These are phyloP conservation scores for Sparidentex hasta DNA, from an alignment of 2,797 vertebrate genomes.

Conservation along the genomic window DNA sequence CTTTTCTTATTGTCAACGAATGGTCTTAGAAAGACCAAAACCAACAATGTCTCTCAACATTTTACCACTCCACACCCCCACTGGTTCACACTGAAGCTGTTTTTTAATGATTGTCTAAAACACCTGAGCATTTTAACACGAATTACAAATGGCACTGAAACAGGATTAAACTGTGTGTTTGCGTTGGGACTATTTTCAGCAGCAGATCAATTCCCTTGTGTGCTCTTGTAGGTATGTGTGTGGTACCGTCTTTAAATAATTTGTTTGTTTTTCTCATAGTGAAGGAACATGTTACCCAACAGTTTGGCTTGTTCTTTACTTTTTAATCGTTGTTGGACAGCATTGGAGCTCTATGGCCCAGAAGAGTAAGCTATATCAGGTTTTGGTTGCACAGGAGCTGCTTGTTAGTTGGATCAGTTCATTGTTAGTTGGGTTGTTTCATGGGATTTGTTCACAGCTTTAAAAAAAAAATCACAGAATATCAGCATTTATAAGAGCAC, in stretches of 20 bases:
- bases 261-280: not conserved
- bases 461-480: not conserved
- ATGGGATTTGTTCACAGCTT: not conserved
- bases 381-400: not conserved
- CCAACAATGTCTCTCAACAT: not conserved
- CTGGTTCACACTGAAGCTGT: too few species aligned
- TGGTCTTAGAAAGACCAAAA: not conserved
- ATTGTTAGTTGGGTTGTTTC: slow-evolving; percentile 12
- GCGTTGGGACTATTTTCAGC: not conserved
- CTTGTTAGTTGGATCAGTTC: not conserved
- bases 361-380: not conserved
- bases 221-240: not conserved
- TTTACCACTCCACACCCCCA: not conserved
- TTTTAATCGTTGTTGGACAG: not conserved
- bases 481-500: not conserved
- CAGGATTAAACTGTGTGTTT: not conserved
- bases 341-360: not conserved
- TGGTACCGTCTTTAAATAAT: not conserved
- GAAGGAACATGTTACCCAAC: not conserved
- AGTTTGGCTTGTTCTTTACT: not conserved
- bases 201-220: not conserved
- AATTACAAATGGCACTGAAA: not conserved
- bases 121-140: not conserved
- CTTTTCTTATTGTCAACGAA: not conserved
- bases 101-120: too few species aligned